phyloP scores from a whole-genome alignment of 2,113 vertebrate species.

The Dasyornis broadbenti region DNA sequence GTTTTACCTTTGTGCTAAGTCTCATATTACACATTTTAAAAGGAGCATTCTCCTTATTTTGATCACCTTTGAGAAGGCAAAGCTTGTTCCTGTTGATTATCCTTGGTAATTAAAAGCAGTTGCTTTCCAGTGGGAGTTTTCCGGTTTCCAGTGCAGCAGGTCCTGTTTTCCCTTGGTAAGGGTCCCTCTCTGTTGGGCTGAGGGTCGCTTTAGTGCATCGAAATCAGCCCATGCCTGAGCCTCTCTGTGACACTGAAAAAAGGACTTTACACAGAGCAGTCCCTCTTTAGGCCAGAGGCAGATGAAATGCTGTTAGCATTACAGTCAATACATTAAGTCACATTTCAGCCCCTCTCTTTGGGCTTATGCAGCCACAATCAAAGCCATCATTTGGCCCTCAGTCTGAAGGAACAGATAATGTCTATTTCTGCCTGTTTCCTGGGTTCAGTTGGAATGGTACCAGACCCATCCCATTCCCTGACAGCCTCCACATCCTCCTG shows the following conservation, averaged over 20 bases:
- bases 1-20: background rate
- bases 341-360: background rate
- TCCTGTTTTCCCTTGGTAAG: background rate
- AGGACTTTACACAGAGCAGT: background rate
- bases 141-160: background rate
- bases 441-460: background rate
- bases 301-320: fast-evolving
- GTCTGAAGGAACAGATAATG: background rate
- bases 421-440: background rate
- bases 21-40: background rate
- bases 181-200: background rate
- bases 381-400: background rate
- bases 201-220: background rate
- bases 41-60: background rate
- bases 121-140: background rate
- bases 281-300: background rate
- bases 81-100: background rate
- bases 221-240: background rate
- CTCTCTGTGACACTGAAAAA: background rate
- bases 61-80: background rate
- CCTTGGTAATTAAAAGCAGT: background rate
- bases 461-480: background rate
- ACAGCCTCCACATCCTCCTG: background rate
- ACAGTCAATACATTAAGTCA: background rate
- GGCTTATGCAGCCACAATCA: background rate